Percentiles rank a stretch among this genome's conserved stretches.
Evolutionary conservation across 2,888 invertebrate genomes (phyloP).

Genomic region (Rhabditoides inermis): DNA sequence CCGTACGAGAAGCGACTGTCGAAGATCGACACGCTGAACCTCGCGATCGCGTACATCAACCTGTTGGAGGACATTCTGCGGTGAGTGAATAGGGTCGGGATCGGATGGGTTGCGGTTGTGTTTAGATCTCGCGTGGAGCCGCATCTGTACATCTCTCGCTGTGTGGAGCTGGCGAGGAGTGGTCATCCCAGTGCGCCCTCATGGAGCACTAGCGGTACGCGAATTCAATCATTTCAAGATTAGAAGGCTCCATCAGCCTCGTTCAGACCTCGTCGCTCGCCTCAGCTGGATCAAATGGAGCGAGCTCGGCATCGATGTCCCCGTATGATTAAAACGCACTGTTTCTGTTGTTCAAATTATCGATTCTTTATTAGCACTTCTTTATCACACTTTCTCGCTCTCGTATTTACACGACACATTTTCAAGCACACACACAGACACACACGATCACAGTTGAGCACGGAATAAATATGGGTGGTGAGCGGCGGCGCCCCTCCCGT

Average conservation of each 20-base stretch:
- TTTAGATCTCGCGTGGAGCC: slow-evolving; percentile 30
- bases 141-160: slow-evolving; percentile 29
- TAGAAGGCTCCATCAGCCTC: not conserved
- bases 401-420: too few relatives aligned
- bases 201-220: slow-evolving; percentile 49
- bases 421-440: too few relatives aligned
- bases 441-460: too few relatives aligned
- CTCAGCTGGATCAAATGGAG: slow-evolving; percentile 99
- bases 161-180: slow-evolving; percentile 28
- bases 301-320: slow-evolving; percentile 71
- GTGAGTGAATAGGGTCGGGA: slow-evolving; percentile 8
- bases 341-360: too few relatives aligned
- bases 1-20: slow-evolving; percentile 95
- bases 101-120: not conserved
- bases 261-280: slow-evolving; percentile 82
- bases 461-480: too few relatives aligned
- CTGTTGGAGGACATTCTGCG: slow-evolving; percentile 61
- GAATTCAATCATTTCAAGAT: not conserved
- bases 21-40: slow-evolving; percentile 90
- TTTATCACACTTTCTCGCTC: too few relatives aligned
- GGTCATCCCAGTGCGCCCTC: slow-evolving; percentile 32
- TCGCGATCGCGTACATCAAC: slow-evolving; percentile 95
- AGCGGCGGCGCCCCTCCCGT: too few relatives aligned
- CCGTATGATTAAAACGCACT: slow-evolving; percentile 14
- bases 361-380: too few relatives aligned